Percentiles rank a stretch among this genome's conserved stretches.
Conservation (phyloP, 2,888 invertebrate species). For the Agrenia bidenticulata region DNA sequence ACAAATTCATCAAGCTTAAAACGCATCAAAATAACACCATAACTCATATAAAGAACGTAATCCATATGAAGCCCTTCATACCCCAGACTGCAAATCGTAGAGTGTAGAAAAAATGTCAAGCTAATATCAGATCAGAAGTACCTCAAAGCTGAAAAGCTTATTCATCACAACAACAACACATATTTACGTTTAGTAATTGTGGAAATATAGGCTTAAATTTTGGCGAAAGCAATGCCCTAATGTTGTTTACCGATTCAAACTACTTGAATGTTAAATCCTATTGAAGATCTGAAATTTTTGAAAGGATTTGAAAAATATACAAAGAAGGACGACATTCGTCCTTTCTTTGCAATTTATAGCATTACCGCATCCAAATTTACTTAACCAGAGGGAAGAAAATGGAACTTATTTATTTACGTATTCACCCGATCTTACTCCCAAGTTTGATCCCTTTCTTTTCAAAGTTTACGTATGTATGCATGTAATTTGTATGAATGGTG, state of each 20-base stretch:
- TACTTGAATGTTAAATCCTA: too few species aligned
- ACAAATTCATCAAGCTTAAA: too few species aligned
- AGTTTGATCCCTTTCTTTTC: constrained; percentile 13
- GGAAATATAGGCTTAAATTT: constrained; percentile 2
- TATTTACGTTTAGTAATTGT: neutral
- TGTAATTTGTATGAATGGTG: constrained; percentile 16
- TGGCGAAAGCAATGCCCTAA: neutral
- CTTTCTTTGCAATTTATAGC: constrained; percentile 17
- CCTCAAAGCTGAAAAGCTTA: too few species aligned
- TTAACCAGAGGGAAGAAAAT: neutral
- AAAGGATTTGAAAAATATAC: too few species aligned
- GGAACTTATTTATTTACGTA: constrained; percentile 5
- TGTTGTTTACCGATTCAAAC: neutral
- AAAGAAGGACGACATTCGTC: constrained; percentile 4
- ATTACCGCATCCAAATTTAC: constrained; percentile 17
- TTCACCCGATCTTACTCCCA: neutral
- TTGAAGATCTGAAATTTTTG: too few species aligned
- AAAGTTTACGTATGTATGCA: constrained; percentile 16
- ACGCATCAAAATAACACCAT: too few species aligned
- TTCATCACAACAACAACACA: neutral
- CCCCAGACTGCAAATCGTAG: too few species aligned
- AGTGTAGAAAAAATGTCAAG: too few species aligned
- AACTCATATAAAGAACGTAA: too few species aligned
- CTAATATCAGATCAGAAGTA: too few species aligned
- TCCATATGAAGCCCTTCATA: too few species aligned